These are phyloP conservation scores for Hiodon alosoides DNA, from an alignment of 2,113 vertebrate genomes.

Conservation along the genomic window DNA sequence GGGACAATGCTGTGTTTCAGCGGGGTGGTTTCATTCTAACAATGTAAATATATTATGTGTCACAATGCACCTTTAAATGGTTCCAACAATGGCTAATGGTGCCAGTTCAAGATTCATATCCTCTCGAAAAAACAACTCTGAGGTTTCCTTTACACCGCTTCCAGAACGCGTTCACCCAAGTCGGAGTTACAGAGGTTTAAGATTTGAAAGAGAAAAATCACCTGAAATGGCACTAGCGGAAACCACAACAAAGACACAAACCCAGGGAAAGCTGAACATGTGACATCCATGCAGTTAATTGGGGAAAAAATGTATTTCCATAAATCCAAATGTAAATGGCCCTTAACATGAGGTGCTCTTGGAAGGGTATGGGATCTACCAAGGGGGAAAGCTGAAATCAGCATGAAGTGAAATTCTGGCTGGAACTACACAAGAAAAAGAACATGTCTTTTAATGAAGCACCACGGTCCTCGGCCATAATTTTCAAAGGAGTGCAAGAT, in stretches of 20 bases:
- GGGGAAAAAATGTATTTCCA: constrained; percentile 5
- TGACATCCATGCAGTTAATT: background rate
- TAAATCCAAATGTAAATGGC: constrained; percentile 17
- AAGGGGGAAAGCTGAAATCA: constrained; percentile 54
- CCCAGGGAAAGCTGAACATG: background rate
- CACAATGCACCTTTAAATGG: background rate
- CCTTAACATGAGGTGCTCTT: constrained; percentile 42
- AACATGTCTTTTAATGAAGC: constrained; percentile 79
- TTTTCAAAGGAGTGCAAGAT: constrained; percentile 76
- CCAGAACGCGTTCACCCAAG: background rate
- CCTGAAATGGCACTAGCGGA: background rate
- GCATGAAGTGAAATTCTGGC: constrained; percentile 60
- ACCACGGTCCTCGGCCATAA: constrained; percentile 71
- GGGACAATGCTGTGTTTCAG: background rate
- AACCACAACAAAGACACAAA: background rate
- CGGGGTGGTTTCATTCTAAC: background rate
- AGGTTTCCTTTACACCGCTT: background rate
- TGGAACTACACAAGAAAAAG: constrained; percentile 72
- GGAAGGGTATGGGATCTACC: constrained; percentile 29
- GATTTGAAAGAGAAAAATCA: constrained; percentile 1
- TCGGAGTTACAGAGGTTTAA: background rate
- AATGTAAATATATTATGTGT: background rate
- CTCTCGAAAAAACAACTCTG: background rate
- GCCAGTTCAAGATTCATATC: background rate
- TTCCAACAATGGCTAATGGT: background rate